Conservation (phyloP, 2,888 invertebrate species). For the Zygothrica quintamaculata region DNA sequence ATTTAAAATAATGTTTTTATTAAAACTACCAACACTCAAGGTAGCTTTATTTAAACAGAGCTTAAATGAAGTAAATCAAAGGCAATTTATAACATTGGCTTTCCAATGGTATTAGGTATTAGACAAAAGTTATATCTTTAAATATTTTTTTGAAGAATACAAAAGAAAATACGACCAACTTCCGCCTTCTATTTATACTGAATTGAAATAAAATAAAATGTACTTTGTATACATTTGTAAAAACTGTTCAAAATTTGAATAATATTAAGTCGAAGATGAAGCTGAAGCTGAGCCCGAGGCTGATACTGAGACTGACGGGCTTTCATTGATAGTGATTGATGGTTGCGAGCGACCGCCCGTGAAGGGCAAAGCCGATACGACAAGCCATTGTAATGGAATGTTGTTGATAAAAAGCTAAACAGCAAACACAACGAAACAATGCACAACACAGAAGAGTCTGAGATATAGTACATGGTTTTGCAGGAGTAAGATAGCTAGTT, state of each 20-base stretch:
- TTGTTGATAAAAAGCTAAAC: slow-evolving; percentile 37
- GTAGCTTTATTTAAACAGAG: background rate
- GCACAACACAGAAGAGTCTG: background rate
- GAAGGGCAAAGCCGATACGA: slow-evolving; percentile 16
- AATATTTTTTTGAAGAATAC: background rate
- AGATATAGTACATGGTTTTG: slow-evolving; percentile 11
- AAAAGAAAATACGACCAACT: background rate
- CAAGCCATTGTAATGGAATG: slow-evolving; percentile 22
- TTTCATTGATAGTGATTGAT: slow-evolving; percentile 59
- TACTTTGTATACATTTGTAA: slow-evolving; percentile 23
- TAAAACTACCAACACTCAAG: no score
- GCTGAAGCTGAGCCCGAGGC: background rate
- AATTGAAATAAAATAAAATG: slow-evolving; percentile 45
- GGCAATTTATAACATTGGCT: background rate
- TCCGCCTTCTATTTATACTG: background rate
- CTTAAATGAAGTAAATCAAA: background rate
- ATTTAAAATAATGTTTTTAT: background rate
- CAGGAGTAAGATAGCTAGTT: slow-evolving; percentile 15
- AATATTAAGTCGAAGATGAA: slow-evolving; percentile 13
- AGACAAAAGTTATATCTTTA: background rate
- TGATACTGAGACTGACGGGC: slow-evolving; percentile 4
- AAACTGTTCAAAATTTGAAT: slow-evolving; percentile 13
- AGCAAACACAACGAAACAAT: slow-evolving; percentile 5
- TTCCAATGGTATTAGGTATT: background rate
- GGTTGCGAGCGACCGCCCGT: slow-evolving; percentile 25